phyloP scores from a whole-genome alignment of 2,888 invertebrate species.

The Cerceris rybyensis region DNA sequence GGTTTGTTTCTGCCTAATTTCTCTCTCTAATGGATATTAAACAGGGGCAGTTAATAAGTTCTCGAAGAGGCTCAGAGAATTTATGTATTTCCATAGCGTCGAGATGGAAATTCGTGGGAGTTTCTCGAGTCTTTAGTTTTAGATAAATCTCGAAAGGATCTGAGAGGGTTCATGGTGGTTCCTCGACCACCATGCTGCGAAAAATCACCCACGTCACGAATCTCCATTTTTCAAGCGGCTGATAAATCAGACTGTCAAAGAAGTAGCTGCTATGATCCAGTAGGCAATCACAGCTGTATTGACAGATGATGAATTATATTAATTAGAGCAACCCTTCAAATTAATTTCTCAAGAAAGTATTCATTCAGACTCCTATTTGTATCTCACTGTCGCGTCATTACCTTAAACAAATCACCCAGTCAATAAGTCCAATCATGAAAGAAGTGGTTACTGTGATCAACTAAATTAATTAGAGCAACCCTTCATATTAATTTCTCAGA shows the following conservation, averaged over 20 bases:
- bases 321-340: no score
- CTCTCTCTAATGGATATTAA: slow-evolving; percentile 8
- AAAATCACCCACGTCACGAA: slow-evolving; percentile 44
- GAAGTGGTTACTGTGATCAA: no score
- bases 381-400: no score
- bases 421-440: no score
- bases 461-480: no score
- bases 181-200: slow-evolving; percentile 40
- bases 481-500: no score
- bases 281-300: not conserved
- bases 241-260: no score
- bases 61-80: slow-evolving; percentile 27
- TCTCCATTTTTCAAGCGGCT: slow-evolving; percentile 31
- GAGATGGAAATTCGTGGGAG: slow-evolving; percentile 46
- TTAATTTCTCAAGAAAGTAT: no score
- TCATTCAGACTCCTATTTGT: no score
- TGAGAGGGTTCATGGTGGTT: slow-evolving; percentile 5
- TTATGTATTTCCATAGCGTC: slow-evolving; percentile 14
- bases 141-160: slow-evolving; percentile 45
- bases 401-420: no score
- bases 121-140: slow-evolving; percentile 25
- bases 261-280: not conserved
- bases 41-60: not conserved
- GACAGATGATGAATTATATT: no score
- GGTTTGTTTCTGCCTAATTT: slow-evolving; percentile 19